A percentile compares a stretch with the other conserved stretches of the same genome.
phyloP scores from a whole-genome alignment of 2,888 invertebrate genomes.

The Drosophila kuntzei region DNA sequence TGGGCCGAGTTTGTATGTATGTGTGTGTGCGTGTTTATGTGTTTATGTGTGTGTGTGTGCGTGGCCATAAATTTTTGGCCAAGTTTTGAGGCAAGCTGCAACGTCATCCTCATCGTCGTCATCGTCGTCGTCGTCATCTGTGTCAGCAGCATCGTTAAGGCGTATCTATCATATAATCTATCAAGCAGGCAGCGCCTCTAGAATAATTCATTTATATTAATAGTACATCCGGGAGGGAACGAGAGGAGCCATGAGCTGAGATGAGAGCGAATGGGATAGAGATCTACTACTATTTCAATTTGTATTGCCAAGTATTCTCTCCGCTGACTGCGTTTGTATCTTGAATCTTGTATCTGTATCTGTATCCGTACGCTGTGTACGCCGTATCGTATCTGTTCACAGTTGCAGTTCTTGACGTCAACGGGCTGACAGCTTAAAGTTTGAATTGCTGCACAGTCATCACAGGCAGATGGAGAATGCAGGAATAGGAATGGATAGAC shows the following conservation, averaged over 20 bases:
- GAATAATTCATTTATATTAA: conserved; percentile 81
- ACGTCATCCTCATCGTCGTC: conserved; percentile 32
- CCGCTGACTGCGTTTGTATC: conserved; percentile 20
- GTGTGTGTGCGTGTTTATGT: conserved; percentile 5
- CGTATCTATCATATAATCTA: conserved; percentile 76
- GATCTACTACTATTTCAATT: conserved; percentile 42
- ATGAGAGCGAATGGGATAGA: conserved; percentile 6
- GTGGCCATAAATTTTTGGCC: conserved; percentile 36
- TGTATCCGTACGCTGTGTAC: conserved; percentile 21
- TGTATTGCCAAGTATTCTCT: conserved; percentile 39
- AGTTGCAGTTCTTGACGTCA: conserved; percentile 69
- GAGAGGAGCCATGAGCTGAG: background rate
- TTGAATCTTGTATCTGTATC: conserved; percentile 24
- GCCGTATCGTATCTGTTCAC: conserved; percentile 27
- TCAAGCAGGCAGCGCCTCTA: conserved; percentile 57
- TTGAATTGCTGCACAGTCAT: conserved; percentile 74
- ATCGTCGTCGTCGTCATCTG: conserved; percentile 38
- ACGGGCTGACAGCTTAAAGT: conserved; percentile 73
- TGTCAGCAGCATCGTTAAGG: conserved; percentile 69
- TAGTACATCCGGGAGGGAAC: conserved; percentile 43
- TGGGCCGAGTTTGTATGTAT: conserved; percentile 1
- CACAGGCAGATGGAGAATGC: conserved; percentile 22
- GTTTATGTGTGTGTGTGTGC: conserved; percentile 7
- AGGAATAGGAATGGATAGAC: background rate
- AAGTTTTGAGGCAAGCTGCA: conserved; percentile 54